phyloP scores from a whole-genome alignment of 1,140 invertebrate species.

The Sinonovacula constricta region DNA sequence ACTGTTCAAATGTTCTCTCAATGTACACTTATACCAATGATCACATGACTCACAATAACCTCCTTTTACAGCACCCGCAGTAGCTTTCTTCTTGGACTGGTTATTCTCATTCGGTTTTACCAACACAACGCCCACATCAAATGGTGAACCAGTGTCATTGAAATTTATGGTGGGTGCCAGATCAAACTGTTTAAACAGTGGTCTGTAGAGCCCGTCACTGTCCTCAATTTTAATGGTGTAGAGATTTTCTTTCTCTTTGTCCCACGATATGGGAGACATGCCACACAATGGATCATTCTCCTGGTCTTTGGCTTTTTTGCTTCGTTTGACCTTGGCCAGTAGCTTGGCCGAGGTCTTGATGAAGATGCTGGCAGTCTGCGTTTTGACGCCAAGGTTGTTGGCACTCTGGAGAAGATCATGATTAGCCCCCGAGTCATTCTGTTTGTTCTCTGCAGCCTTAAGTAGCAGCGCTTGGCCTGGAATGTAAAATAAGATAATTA shows the following conservation, averaged over 20 bases:
- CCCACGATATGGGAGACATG: conserved; percentile 59
- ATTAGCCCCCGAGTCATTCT: conserved; percentile 3
- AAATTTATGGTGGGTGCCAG: conserved; percentile 49
- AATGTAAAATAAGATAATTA: too few relatives aligned
- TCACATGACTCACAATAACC: conserved; percentile 68
- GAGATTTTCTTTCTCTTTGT: conserved; percentile 57
- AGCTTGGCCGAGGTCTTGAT: conserved; percentile 47
- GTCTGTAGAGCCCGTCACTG: conserved; percentile 52
- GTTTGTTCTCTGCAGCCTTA: conserved; percentile 50
- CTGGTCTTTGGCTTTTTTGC: conserved; percentile 5
- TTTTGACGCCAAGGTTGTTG: conserved; percentile 52
- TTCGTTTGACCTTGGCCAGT: conserved; percentile 29
- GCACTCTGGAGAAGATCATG: conserved; percentile 58
- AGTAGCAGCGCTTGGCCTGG: conserved; percentile 60
- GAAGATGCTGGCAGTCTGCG: conserved; percentile 51
- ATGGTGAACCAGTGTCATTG: conserved; percentile 58
- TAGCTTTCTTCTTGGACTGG: conserved; percentile 47
- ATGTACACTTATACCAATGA: conserved; percentile 60
- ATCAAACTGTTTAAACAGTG: conserved; percentile 59
- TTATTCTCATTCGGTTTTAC: conserved; percentile 50
- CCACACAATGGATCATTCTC: conserved; percentile 47
- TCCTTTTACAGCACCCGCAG: conserved; percentile 40
- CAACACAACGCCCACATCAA: conserved; percentile 58
- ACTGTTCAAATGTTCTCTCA: conserved; percentile 62
- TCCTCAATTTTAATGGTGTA: conserved; percentile 58